phyloP scores from a whole-genome alignment of 2,113 vertebrate species.

The Pithys albifrons region DNA sequence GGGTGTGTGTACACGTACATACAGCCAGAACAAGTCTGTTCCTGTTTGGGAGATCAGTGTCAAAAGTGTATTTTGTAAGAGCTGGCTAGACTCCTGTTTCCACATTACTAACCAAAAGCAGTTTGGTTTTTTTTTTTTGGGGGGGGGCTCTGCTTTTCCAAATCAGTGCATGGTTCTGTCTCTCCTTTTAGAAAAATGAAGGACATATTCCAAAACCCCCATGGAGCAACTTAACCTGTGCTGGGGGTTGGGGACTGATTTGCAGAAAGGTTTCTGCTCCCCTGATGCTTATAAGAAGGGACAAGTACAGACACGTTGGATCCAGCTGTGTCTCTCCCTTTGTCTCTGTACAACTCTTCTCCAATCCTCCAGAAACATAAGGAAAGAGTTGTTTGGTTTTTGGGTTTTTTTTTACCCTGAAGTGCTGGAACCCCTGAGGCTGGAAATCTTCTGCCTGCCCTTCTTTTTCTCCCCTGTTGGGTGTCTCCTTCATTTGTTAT shows the following conservation, averaged over 20 bases:
- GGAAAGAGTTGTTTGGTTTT: neutral
- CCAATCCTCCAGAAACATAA: neutral
- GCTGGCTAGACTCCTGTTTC: slow-evolving; percentile 60
- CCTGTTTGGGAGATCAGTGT: slow-evolving; percentile 62
- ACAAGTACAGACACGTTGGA: neutral
- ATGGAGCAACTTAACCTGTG: rapidly evolving
- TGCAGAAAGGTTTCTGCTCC: neutral
- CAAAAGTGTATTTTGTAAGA: slow-evolving; percentile 60
- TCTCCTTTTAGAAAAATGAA: neutral
- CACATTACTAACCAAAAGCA: slow-evolving; percentile 49
- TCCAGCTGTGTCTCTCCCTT: slow-evolving; percentile 4
- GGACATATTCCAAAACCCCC: neutral
- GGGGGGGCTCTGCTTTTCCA: neutral
- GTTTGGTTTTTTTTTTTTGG: neutral
- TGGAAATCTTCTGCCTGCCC: neutral
- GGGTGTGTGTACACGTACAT: slow-evolving; percentile 14
- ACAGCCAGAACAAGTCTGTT: slow-evolving; percentile 51
- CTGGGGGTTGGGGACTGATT: neutral
- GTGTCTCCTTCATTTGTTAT: neutral
- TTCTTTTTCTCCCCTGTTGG: neutral
- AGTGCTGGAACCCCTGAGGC: neutral
- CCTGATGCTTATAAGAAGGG: neutral
- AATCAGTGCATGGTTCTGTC: neutral
- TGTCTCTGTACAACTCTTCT: neutral
- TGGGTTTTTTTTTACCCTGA: neutral